phyloP scores from a whole-genome alignment of 2,888 invertebrate species.

The Salpingus planirostris region DNA sequence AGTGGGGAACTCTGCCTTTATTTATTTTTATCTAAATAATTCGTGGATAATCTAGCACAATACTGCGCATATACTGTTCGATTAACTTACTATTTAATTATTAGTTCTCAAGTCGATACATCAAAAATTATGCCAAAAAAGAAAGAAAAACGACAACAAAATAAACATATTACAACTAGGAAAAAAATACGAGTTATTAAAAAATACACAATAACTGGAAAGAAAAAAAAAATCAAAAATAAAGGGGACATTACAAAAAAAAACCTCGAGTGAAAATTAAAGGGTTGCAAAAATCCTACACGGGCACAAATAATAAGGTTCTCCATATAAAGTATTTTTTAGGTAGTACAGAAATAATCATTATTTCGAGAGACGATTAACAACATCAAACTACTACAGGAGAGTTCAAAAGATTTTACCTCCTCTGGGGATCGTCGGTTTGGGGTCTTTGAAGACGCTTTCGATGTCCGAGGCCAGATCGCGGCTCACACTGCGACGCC shows the following conservation, averaged over 20 bases:
- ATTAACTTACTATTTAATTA: no score
- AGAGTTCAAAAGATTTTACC: constrained; percentile 45
- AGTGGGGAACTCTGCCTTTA: background rate
- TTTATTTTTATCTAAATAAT: background rate
- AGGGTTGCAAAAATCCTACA: no score
- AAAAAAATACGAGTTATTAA: no score
- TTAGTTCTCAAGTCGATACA: no score
- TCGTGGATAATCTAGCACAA: no score
- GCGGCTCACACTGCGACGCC: constrained; percentile 56
- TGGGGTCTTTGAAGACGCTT: constrained; percentile 59
- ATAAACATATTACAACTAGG: no score
- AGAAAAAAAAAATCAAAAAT: constrained; percentile 15
- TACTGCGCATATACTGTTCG: no score
- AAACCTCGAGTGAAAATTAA: constrained; percentile 15
- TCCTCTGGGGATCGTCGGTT: constrained; percentile 70
- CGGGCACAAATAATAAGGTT: no score
- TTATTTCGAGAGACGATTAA: no score
- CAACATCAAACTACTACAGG: constrained; percentile 16
- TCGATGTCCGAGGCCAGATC: constrained; percentile 66
- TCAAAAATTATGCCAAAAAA: background rate
- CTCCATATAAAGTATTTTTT: no score
- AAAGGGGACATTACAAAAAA: constrained; percentile 15
- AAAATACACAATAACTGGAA: no score
- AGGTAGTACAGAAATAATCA: no score
- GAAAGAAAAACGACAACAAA: background rate